Conservation (phyloP, 2,888 invertebrate genomes). For the Xestia rhomboidea region DNA sequence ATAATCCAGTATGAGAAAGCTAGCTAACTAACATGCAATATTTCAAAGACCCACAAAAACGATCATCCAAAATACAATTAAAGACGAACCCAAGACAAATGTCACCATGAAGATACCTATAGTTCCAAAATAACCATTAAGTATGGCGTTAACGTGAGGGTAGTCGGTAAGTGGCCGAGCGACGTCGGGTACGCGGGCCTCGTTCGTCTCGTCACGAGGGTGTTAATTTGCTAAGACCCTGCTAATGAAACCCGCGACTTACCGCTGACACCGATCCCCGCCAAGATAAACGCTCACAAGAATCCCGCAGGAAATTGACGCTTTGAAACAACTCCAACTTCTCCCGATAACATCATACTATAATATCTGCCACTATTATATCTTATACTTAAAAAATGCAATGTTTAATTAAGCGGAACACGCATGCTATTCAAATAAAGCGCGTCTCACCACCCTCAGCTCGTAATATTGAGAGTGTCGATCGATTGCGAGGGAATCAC, state of each 20-base stretch:
- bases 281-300: conserved; percentile 84
- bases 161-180: conserved; percentile 69
- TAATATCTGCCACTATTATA: conserved; percentile 70
- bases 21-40: neutral
- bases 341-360: conserved; percentile 75
- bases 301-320: conserved; percentile 88
- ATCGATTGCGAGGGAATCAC: conserved; percentile 88
- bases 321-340: conserved; percentile 81
- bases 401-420: conserved; percentile 76
- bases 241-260: conserved; percentile 89
- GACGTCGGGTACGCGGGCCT: conserved; percentile 67
- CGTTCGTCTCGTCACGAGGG: conserved; percentile 83
- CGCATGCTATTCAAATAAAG: conserved; percentile 78
- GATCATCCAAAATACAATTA: conserved; percentile 44
- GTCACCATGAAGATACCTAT: conserved; percentile 61
- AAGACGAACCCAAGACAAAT: conserved; percentile 44
- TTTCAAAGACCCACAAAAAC: neutral
- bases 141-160: conserved; percentile 78
- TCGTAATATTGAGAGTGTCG: conserved; percentile 83
- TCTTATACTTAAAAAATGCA: conserved; percentile 68
- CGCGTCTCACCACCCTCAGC: conserved; percentile 75
- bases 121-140: conserved; percentile 79
- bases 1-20: neutral
- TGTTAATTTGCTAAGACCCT: conserved; percentile 89
- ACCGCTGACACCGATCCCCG: conserved; percentile 84